Conservation (phyloP, 2,888 invertebrate species). For the Aleiodes alternator region DNA sequence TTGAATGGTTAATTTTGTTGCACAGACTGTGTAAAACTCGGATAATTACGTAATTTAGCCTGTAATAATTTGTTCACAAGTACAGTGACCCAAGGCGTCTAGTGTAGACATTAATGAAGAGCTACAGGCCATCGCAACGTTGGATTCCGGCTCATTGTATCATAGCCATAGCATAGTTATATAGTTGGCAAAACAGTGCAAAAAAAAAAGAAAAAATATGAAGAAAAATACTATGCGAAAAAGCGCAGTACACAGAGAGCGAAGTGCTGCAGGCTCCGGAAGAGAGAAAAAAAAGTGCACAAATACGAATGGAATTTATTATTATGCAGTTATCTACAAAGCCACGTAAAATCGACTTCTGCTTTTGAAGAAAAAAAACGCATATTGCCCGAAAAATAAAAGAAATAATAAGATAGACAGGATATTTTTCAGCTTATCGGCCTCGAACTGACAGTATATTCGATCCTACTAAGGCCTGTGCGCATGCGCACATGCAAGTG, state of each 20-base stretch:
- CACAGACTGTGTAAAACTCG: no score
- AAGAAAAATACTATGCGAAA: conserved; percentile 2
- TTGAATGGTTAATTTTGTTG: no score
- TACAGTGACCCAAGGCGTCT: no score
- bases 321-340: background rate
- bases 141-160: conserved; percentile 3
- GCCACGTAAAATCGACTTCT: conserved; percentile 22
- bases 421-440: conserved; percentile 30
- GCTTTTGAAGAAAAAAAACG: no score
- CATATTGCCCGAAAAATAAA: background rate
- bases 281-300: background rate
- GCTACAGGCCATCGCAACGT: conserved; percentile 2
- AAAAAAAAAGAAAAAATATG: background rate
- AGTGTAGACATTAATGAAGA: no score
- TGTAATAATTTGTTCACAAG: no score
- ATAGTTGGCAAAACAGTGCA: no score
- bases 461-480: conserved; percentile 3
- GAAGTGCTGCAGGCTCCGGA: background rate
- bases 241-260: conserved; percentile 4
- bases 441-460: conserved; percentile 21
- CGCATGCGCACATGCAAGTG: conserved; percentile 7
- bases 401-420: conserved; percentile 16
- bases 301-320: conserved; percentile 2
- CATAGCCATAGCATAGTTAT: background rate
- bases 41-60: no score